phyloP scores from a whole-genome alignment of 30 jellyfish, hydroid and myxozoan species.

The Hydractinia echinata region DNA sequence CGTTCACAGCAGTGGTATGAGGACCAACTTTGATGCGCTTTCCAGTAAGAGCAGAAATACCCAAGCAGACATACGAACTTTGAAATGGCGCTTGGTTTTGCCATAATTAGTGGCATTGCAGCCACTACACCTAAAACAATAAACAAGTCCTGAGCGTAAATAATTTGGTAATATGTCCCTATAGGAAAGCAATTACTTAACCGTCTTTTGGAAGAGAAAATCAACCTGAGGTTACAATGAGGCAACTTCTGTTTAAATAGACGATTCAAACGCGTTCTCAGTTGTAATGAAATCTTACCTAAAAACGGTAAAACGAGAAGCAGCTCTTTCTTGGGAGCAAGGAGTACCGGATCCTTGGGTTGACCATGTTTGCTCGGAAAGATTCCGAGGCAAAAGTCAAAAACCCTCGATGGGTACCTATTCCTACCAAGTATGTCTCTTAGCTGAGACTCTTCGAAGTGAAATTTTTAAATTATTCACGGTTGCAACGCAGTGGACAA shows the following conservation, averaged over 20 bases:
- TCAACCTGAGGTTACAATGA: background rate
- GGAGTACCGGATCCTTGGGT: background rate
- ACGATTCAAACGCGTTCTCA: background rate
- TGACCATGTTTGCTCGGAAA: background rate
- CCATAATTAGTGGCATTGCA: too few species aligned
- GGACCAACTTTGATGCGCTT: too few species aligned
- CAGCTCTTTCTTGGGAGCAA: constrained; percentile 3
- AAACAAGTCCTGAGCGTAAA: too few species aligned
- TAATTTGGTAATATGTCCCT: too few species aligned
- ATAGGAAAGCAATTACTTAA: too few species aligned
- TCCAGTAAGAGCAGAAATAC: too few species aligned
- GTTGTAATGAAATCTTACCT: background rate
- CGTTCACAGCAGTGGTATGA: too few species aligned
- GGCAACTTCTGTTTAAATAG: background rate
- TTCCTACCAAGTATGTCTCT: background rate
- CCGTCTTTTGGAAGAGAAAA: background rate
- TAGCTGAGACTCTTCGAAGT: background rate
- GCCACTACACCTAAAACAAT: too few species aligned
- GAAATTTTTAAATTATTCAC: background rate
- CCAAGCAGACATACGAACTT: too few species aligned
- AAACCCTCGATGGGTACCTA: background rate
- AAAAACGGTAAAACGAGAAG: constrained; percentile 2
- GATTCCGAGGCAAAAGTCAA: background rate
- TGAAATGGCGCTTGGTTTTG: too few species aligned
- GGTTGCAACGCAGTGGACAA: too few species aligned